Evolutionary conservation across 2,888 invertebrate species (phyloP).

Genomic region (Euzophera pinguis): DNA sequence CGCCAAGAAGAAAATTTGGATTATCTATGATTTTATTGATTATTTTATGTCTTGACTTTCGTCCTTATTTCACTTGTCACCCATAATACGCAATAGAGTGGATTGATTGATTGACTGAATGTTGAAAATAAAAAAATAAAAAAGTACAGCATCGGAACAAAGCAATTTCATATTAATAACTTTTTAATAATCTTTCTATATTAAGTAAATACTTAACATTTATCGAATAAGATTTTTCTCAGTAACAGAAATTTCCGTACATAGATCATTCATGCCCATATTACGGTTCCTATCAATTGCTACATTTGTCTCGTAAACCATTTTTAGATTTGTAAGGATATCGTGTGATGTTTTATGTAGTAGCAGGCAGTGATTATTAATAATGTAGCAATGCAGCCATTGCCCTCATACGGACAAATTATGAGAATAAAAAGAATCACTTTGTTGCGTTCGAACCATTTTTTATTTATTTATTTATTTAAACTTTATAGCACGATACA

Average conservation of each 20-base stretch:
- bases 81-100: too few species aligned
- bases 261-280: not conserved
- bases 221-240: not conserved
- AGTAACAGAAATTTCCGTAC: not conserved
- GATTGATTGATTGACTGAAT: too few species aligned
- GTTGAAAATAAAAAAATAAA: too few species aligned
- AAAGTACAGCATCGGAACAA: too few species aligned
- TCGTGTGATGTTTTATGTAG: not conserved
- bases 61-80: too few species aligned
- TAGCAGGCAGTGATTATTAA: not conserved
- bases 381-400: not conserved
- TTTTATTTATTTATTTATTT: not conserved
- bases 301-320: not conserved
- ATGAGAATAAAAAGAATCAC: not conserved
- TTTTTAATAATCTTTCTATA: too few species aligned
- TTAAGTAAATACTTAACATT: too few species aligned
- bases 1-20: too few species aligned
- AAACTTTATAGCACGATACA: too few species aligned
- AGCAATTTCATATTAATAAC: too few species aligned
- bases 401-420: not conserved
- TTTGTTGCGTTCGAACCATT: not conserved
- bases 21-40: too few species aligned
- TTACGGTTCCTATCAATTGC: not conserved
- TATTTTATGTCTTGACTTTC: too few species aligned
- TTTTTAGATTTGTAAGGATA: slow-evolving; percentile 9